Evolutionary conservation across 1,140 invertebrate genomes (phyloP), one percentile per base, ranked within the genome.

Genomic region (Artemia franciscana): DNA sequence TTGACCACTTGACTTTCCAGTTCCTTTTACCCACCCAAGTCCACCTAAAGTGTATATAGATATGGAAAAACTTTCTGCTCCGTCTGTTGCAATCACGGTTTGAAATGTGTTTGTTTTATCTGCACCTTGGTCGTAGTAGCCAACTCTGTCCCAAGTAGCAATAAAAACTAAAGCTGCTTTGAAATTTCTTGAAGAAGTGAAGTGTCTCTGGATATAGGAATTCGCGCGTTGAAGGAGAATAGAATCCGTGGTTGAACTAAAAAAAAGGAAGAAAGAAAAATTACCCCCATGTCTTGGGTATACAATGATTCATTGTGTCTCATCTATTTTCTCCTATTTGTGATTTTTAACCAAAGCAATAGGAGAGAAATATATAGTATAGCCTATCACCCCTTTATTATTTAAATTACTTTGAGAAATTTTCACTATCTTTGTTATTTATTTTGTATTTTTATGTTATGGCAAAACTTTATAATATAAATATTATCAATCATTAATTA

Each of bases 1-100:
- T 4, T 85, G 66, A 24, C 82, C 82, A 3, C 75, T 72, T 24
- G 70, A 72, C 65, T 80, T 79, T 62, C 78, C 79, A 9, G 72
- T 70, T 57, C 83, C 85, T 71, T 88, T 83, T 56, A 92, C 82
- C 92, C 92, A 97, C 70, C 91, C 83, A 51, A 96, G 84, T 0
- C 90, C 88, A 67, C 82, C 78, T 65, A 88, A 82, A 2, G 86
- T 82, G 72, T 95, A 97, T 39, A 92, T 73, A 67, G 94, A 80
- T 68, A 91, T 81, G 0, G 82, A 84, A 70, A 84, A 96, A 7
- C 84, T 85, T 60, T 90, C 80, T 0, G 77, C 77, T 0, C 86
- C 86, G 70, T 91, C 82, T n/a, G 82, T 84, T 3, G 84, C 84
- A 30, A 97, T 77, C 0, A 83, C 83, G 12, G 85, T 78, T 80